These are phyloP conservation scores for Meloidogyne exigua DNA, from an alignment of 1,140 invertebrate genomes.

Conservation along the genomic window DNA sequence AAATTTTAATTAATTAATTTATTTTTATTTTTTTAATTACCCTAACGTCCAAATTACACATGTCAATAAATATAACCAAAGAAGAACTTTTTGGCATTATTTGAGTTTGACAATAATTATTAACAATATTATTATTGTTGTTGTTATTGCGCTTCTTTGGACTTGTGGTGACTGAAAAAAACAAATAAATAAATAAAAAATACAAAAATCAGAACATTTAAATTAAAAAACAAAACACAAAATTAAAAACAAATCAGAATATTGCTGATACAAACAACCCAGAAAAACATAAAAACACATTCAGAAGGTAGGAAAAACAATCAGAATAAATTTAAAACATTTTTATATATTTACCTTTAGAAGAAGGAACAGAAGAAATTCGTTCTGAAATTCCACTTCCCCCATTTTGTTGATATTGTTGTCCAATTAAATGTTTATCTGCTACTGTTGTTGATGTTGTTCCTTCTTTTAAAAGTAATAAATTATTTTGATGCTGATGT, in stretches of 20 bases:
- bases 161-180: neutral
- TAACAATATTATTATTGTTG: neutral
- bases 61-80: conserved; percentile 37
- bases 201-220: too few species aligned
- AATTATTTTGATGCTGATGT: neutral
- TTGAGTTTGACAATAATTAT: neutral
- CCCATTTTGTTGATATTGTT: neutral
- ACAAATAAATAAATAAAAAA: too few species aligned
- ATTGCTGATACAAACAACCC: too few species aligned
- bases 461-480: neutral
- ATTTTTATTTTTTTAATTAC: conserved; percentile 27
- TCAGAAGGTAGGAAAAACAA: too few species aligned
- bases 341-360: too few species aligned
- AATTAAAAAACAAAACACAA: too few species aligned
- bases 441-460: too few species aligned
- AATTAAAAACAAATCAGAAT: too few species aligned
- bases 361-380: too few species aligned
- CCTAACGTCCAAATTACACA: conserved; percentile 32
- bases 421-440: neutral
- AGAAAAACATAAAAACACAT: too few species aligned
- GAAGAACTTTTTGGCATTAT: conserved; percentile 6
- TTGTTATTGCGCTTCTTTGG: conserved; percentile 7
- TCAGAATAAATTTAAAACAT: too few species aligned
- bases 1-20: conserved; percentile 14
- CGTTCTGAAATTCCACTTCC: too few species aligned